Evolutionary conservation across 2,113 vertebrate genomes (phyloP).

Genomic region (Acrocephalus arundinaceus): DNA sequence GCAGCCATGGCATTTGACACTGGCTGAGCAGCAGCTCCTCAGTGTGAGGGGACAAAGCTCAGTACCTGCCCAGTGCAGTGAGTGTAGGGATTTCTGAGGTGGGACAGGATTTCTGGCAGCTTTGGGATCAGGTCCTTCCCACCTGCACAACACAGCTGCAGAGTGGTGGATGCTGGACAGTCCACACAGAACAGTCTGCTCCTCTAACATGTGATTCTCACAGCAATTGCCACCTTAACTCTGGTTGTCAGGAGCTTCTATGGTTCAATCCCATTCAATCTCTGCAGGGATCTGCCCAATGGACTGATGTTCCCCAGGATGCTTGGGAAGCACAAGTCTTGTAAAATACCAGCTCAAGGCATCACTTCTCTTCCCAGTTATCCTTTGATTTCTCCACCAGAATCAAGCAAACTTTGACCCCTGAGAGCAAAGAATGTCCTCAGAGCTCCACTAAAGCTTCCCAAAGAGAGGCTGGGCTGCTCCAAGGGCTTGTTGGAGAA

Average conservation of each 20-base stretch:
- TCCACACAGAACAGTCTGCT: neutral
- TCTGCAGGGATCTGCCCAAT: neutral
- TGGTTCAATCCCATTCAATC: neutral
- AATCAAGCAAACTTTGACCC: neutral
- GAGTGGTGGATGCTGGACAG: neutral
- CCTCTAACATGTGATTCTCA: neutral
- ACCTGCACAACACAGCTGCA: rapidly evolving
- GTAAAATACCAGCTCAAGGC: neutral
- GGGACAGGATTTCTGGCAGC: neutral
- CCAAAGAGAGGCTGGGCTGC: neutral
- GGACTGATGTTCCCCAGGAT: neutral
- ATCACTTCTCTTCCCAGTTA: neutral
- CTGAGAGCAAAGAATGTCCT: neutral
- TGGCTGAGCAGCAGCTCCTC: neutral
- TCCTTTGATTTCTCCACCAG: neutral
- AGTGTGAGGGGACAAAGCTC: neutral
- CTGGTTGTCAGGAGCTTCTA: neutral
- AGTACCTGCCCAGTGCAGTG: neutral
- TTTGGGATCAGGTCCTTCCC: neutral
- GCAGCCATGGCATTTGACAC: rapidly evolving
- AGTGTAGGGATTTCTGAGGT: neutral
- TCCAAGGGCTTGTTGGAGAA: neutral
- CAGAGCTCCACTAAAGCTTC: neutral
- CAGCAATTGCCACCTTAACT: neutral
- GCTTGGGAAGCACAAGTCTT: neutral